phyloP scores from a whole-genome alignment of 2,888 invertebrate species.

The Melanotus villosus region DNA sequence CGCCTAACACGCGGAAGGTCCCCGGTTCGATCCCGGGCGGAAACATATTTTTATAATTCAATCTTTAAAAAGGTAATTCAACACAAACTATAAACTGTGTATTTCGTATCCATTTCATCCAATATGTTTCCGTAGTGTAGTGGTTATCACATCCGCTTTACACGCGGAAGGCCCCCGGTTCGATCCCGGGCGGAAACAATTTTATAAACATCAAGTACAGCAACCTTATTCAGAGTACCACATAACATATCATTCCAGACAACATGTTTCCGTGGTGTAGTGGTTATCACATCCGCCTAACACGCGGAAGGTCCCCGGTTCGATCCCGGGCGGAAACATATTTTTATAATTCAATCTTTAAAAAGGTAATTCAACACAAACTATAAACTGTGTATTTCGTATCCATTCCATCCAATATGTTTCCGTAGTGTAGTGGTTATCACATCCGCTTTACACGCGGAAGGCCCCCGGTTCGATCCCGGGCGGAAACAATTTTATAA shows the following conservation, averaged over 20 bases:
- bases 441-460: constrained; percentile 94
- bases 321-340: constrained; percentile 89
- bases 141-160: constrained; percentile 94
- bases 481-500: constrained; percentile 28
- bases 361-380: too few species aligned
- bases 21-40: constrained; percentile 92
- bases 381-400: background rate
- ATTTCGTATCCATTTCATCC: too few species aligned
- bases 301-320: constrained; percentile 93
- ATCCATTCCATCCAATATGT: background rate
- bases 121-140: constrained; percentile 85
- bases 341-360: too few species aligned
- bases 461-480: constrained; percentile 91
- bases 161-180: constrained; percentile 93
- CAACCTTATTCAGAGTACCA: background rate
- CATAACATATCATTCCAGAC: too few species aligned
- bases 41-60: constrained; percentile 70
- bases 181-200: constrained; percentile 72
- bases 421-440: constrained; percentile 63
- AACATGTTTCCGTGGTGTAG: constrained; percentile 74
- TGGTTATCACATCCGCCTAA: constrained; percentile 94
- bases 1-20: constrained; percentile 93
- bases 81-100: background rate
- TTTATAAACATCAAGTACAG: background rate
- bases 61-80: background rate